phyloP scores from a whole-genome alignment of 37 sponge, comb jelly and placozoan species.

The Diacarnus erythraeanus region DNA sequence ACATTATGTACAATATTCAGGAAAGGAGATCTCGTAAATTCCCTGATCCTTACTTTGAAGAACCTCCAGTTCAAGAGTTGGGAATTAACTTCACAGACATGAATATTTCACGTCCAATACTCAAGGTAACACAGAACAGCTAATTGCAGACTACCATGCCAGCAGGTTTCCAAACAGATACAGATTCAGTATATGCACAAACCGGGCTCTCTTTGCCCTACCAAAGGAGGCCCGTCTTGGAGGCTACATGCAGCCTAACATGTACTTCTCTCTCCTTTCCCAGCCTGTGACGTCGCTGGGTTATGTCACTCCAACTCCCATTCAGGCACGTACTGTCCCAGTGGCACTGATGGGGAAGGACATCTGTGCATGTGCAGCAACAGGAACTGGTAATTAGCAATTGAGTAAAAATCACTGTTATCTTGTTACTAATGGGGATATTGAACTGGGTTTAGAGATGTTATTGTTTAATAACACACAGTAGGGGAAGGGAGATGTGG shows the following conservation, averaged over 20 bases:
- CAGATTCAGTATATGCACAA: neutral
- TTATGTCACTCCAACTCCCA: slow-evolving; percentile 91
- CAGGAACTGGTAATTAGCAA: slow-evolving; percentile 85
- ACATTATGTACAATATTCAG: neutral
- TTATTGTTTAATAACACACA: too few relatives aligned
- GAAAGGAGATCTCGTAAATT: slow-evolving; percentile 6
- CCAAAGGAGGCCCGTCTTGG: too few relatives aligned
- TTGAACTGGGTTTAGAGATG: too few relatives aligned
- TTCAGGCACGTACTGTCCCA: slow-evolving; percentile 94
- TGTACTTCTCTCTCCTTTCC: slow-evolving; percentile 1
- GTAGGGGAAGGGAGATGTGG: too few relatives aligned
- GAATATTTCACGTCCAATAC: slow-evolving; percentile 94
- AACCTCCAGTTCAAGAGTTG: slow-evolving; percentile 55
- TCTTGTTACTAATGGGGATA: too few relatives aligned
- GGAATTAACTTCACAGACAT: slow-evolving; percentile 89
- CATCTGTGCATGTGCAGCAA: slow-evolving; percentile 98
- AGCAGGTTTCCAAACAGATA: too few relatives aligned
- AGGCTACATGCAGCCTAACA: too few relatives aligned
- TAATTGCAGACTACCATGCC: too few relatives aligned
- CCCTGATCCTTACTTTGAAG: slow-evolving; percentile 67
- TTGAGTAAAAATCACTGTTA: too few relatives aligned
- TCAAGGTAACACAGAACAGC: slow-evolving; percentile 80
- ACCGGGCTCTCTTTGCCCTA: neutral
- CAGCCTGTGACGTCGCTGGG: slow-evolving; percentile 84
- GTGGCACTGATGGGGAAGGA: slow-evolving; percentile 98